Base-by-base conservation (phyloP, 2,113 vertebrate genomes). In the Catharus minimus region DNA sequence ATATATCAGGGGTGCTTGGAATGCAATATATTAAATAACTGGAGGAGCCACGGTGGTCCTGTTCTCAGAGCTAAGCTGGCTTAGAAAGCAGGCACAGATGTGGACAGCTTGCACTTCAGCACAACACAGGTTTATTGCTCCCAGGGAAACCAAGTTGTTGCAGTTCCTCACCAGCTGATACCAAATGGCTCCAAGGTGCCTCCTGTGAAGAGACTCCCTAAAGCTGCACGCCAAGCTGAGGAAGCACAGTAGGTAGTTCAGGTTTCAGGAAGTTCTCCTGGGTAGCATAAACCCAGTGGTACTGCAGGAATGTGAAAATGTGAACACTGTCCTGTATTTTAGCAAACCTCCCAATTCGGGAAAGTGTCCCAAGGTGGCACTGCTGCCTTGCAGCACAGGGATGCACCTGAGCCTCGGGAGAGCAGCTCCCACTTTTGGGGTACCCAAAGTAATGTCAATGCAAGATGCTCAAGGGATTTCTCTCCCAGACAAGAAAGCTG, bases 281-380 rank as follows among this genome's bases (percentile, higher is more conserved):
- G 38, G 10, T 26, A 33, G 39, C 55, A 13, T 33, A 15, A 86
- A 26, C 6, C 7, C 0, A 0, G 3, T 12, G 28, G 46, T 23
- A 13, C 41, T 11, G 69, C 21, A 23, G n/a, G 38, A 62, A 12
- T 3, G 14, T 13, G 46, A 21, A 74, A 85, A 30, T 4, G 43
- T 8, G 26, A 53, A 19, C 0, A 1, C 47, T 32, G 84, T 32
- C 8, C 14, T 0, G 0, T 38, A 4, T 75, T 64, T 79, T 30
- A 73, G 46, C 67, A 39, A 55, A 15, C 4, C 50, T 60, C 68
- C 61, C 58, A 64, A 1, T 64, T 71, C 89, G 72, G 57, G n/a
- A 15, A 68, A 78, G 71, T 30, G 77, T 84, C 87, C 72, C 18
- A 15, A 89, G 89, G 84, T 91, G 91, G 87, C 91, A 82, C 44